Conservation (phyloP, 2,888 invertebrate genomes). For the Nephrotoma guestfalica region DNA sequence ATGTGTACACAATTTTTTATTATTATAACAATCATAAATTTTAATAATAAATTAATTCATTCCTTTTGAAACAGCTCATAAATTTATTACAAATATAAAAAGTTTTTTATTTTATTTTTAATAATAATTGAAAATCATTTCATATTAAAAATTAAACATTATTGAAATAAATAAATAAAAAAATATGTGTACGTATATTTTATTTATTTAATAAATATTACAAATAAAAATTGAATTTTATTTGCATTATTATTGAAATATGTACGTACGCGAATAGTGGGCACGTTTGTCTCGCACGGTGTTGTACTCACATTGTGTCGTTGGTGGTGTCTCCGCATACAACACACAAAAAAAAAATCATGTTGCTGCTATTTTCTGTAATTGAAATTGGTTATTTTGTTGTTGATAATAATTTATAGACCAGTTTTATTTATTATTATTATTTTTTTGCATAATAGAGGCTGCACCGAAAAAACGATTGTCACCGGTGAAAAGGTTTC, state of each 20-base stretch:
- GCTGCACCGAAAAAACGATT: too few species aligned
- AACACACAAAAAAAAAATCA: background rate
- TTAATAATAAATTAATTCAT: background rate
- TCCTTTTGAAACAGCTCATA: background rate
- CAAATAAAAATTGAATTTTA: background rate
- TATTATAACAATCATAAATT: background rate
- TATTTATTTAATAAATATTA: background rate
- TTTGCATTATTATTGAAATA: background rate
- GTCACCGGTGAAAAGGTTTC: too few species aligned
- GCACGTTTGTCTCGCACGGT: background rate
- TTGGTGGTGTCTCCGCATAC: background rate
- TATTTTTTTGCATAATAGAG: background rate
- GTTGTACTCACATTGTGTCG: background rate
- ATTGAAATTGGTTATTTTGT: background rate
- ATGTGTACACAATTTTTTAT: background rate
- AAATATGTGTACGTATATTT: background rate
- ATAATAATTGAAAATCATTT: background rate
- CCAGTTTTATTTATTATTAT: background rate
- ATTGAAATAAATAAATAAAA: background rate
- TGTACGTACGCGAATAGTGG: background rate
- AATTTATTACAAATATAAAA: background rate
- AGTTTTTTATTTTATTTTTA: background rate
- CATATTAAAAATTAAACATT: background rate
- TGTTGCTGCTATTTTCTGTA: background rate
- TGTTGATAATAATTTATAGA: background rate